Percentiles rank a stretch among this genome's conserved stretches.
These are phyloP conservation scores for Pomacea maculata DNA, from an alignment of 1,140 invertebrate species.

Conservation along the genomic window DNA sequence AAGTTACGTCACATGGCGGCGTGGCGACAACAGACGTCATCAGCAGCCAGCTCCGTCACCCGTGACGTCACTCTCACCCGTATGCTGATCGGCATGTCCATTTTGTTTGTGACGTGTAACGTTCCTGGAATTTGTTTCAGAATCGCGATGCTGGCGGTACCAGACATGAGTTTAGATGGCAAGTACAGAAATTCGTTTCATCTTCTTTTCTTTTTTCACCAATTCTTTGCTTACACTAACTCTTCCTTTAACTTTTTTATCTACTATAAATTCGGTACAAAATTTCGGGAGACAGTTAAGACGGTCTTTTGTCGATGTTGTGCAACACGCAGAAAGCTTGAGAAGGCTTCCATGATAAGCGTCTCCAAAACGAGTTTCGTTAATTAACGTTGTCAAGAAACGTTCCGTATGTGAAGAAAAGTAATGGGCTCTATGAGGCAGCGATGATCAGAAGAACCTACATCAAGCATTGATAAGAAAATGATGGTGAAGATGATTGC, in stretches of 20 bases:
- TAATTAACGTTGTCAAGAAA: too few species aligned
- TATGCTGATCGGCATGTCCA: conserved; percentile 14
- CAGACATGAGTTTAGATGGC: not conserved
- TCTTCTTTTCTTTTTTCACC: not conserved
- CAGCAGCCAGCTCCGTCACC: not conserved
- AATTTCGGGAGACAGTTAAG: not conserved
- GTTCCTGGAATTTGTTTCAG: not conserved
- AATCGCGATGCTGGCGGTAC: not conserved
- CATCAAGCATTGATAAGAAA: too few species aligned
- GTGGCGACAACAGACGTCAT: conserved; percentile 9
- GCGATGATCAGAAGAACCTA: too few species aligned
- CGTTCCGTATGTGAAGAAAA: too few species aligned
- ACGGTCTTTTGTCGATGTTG: too few species aligned
- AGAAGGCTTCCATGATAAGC: too few species aligned
- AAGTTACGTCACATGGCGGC: not conserved
- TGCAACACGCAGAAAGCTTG: too few species aligned
- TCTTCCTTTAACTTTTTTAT: conserved; percentile 10
- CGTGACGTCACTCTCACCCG: conserved; percentile 5
- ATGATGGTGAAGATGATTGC: too few species aligned
- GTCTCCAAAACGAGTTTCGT: too few species aligned
- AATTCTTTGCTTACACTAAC: not conserved
- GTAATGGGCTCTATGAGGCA: too few species aligned
- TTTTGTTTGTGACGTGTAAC: conserved; percentile 6
- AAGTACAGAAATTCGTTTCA: conserved; percentile 1
- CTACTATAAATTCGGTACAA: conserved; percentile 6